Evolutionary conservation across 2,797 vertebrate species (phyloP).

Genomic region (Emydoidea blandingii): DNA sequence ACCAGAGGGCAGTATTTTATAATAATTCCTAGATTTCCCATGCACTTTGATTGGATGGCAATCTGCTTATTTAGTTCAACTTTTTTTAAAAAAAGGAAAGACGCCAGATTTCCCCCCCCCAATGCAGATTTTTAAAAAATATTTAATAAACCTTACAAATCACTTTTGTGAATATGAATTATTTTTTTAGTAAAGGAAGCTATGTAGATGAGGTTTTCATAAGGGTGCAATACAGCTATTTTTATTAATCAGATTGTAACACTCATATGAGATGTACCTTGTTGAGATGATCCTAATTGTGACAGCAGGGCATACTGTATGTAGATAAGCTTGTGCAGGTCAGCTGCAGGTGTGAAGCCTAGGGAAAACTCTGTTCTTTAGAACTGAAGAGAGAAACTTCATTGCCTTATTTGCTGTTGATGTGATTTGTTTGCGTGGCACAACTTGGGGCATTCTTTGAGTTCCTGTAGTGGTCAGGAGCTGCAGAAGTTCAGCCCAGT

Average conservation of each 20-base stretch:
- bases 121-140: background rate
- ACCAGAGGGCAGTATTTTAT: slow-evolving; percentile 94
- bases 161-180: background rate
- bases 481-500: slow-evolving; percentile 1
- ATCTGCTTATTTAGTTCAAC: background rate
- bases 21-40: slow-evolving; percentile 70
- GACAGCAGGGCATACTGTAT: background rate
- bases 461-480: background rate
- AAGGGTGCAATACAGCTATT: accelerated
- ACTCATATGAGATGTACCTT: background rate
- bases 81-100: slow-evolving; percentile 18
- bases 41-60: background rate
- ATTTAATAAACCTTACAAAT: background rate
- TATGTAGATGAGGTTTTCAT: background rate
- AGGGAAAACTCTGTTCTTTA: background rate
- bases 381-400: background rate
- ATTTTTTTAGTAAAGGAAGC: background rate
- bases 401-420: background rate
- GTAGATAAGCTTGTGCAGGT: background rate
- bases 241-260: accelerated
- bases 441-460: background rate
- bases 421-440: accelerated
- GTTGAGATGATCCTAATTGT: background rate
- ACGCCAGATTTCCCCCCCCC: background rate
- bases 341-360: background rate